phyloP scores from a whole-genome alignment of 2,888 invertebrate genomes.

The Cerastoderma edule region DNA sequence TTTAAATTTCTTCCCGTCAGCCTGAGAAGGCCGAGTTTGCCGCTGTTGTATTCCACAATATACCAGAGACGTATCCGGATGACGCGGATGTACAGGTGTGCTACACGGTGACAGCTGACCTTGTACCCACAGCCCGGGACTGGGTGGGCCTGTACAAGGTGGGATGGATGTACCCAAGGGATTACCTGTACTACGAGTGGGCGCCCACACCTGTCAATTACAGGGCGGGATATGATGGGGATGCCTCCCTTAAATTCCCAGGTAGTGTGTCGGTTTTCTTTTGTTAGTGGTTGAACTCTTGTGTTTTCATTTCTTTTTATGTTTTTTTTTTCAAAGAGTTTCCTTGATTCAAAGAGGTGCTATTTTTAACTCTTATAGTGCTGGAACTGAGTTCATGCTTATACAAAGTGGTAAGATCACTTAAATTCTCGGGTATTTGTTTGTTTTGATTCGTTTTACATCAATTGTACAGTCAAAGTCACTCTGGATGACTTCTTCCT shows the following conservation, averaged over 20 bases:
- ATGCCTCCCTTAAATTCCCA: constrained; percentile 74
- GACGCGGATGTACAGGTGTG: constrained; percentile 77
- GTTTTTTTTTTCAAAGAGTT: background rate
- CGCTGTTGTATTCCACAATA: constrained; percentile 79
- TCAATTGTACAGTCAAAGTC: too few relatives aligned
- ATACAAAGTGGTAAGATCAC: too few relatives aligned
- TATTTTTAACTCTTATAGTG: background rate
- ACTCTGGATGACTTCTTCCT: too few relatives aligned
- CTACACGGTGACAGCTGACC: constrained; percentile 76
- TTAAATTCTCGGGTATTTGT: too few relatives aligned
- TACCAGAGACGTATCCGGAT: constrained; percentile 79
- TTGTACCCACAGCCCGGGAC: constrained; percentile 73
- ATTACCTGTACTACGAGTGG: constrained; percentile 80
- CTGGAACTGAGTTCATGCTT: background rate
- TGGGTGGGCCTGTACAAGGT: constrained; percentile 82
- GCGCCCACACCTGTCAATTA: constrained; percentile 71
- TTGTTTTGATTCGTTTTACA: too few relatives aligned
- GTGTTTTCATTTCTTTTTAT: background rate
- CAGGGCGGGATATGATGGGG: constrained; percentile 67
- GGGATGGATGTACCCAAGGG: constrained; percentile 78
- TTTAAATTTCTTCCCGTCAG: constrained; percentile 12
- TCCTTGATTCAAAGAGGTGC: background rate
- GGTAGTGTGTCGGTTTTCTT: constrained; percentile 48
- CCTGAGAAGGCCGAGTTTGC: constrained; percentile 72
- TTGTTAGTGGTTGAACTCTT: background rate